phyloP scores from a whole-genome alignment of 35 echinoderm and acorn worm genomes.

The Ophiothrix spiculata region DNA sequence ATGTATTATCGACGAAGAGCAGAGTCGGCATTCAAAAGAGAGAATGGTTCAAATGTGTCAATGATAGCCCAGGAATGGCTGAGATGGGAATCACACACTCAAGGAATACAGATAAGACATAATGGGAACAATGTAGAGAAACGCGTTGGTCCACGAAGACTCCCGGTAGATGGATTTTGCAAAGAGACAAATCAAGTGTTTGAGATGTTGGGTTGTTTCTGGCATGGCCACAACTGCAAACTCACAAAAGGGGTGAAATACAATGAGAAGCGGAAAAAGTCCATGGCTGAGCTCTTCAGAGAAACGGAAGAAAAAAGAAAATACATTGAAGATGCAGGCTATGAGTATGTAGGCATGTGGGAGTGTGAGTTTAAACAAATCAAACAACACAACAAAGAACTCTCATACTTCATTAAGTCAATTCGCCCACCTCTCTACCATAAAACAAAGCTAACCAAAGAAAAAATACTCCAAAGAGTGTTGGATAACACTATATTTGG shows the following conservation, averaged over 20 bases:
- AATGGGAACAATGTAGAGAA: constrained; percentile 7
- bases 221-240: neutral
- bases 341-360: constrained; percentile 4
- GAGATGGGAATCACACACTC: neutral
- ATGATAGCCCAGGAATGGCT: constrained; percentile 17
- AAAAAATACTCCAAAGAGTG: neutral
- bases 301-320: constrained; percentile 20
- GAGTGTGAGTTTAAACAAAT: constrained; percentile 14
- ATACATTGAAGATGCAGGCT: constrained; percentile 23
- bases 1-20: constrained; percentile 28
- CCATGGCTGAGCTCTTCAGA: neutral
- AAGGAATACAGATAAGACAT: neutral
- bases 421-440: neutral
- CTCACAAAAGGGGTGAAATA: constrained; percentile 16
- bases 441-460: neutral
- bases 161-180: neutral
- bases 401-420: neutral
- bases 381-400: constrained; percentile 4
- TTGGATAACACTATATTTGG: constrained; percentile 24
- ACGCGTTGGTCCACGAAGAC: neutral
- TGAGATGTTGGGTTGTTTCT: constrained; percentile 13
- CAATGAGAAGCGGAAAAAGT: constrained; percentile 1
- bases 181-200: constrained; percentile 8
- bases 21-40: constrained; percentile 29
- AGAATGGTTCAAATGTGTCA: neutral